A percentile compares a stretch with the other conserved stretches of the same genome.
These are phyloP conservation scores for Bovichtus diacanthus DNA, from an alignment of 2,797 vertebrate genomes.

Conservation along the genomic window DNA sequence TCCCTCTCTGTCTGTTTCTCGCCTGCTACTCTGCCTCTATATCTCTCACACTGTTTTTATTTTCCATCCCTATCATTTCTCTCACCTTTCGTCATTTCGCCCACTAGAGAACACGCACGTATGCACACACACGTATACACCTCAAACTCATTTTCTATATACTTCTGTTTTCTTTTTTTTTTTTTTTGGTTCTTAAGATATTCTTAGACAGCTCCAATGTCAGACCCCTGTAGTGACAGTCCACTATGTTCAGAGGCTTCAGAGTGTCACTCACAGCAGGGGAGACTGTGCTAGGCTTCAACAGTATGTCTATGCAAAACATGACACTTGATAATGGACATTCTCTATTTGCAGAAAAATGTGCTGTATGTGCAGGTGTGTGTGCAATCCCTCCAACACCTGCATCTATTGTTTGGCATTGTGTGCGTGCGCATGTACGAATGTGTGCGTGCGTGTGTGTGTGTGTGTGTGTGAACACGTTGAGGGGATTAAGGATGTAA, in stretches of 20 bases:
- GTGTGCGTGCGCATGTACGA: neutral
- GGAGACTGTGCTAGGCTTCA: neutral
- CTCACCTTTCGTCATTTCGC: constrained; percentile 33
- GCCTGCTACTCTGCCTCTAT: constrained; percentile 26
- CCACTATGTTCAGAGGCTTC: constrained; percentile 9
- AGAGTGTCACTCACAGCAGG: constrained; percentile 33
- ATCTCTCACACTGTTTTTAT: constrained; percentile 41
- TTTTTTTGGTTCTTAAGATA: neutral
- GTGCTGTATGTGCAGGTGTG: constrained; percentile 25
- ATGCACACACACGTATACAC: neutral
- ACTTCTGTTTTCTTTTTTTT: constrained; percentile 38
- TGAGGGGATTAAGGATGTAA: constrained; percentile 85
- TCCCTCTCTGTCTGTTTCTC: constrained; percentile 31
- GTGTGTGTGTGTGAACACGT: constrained; percentile 58
- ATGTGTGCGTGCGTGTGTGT: constrained; percentile 15
- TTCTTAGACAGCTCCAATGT: constrained; percentile 40
- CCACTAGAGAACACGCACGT: constrained; percentile 13
- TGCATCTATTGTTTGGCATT: constrained; percentile 44
- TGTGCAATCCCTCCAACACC: constrained; percentile 31
- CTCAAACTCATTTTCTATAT: constrained; percentile 11
- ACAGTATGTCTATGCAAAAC: constrained; percentile 2
- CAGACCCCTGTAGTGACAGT: constrained; percentile 25
- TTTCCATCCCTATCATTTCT: constrained; percentile 42
- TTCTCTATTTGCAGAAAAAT: constrained; percentile 17
- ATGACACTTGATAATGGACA: constrained; percentile 30